A percentile compares a stretch with the other conserved stretches of the same genome.
These are phyloP conservation scores for Enteromius viviparus DNA, from an alignment of 2,797 vertebrate species.

Conservation along the genomic window DNA sequence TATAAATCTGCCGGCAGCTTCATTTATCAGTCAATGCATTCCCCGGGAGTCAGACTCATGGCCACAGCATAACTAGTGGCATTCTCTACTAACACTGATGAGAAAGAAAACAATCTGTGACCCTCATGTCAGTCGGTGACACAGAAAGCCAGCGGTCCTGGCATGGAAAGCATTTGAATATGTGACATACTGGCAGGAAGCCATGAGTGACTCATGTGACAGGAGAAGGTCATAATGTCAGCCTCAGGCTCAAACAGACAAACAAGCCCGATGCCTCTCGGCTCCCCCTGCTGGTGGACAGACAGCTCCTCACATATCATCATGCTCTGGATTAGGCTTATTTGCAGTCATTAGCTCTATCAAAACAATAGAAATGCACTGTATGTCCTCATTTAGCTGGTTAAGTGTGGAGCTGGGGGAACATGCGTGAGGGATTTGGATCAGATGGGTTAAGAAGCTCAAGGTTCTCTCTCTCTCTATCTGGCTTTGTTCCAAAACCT, in stretches of 20 bases:
- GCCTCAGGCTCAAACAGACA: conserved; percentile 33
- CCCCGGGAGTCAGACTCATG: not conserved
- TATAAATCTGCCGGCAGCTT: not conserved
- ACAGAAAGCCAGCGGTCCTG: conserved; percentile 45
- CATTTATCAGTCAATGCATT: not conserved
- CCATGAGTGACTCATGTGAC: conserved; percentile 66
- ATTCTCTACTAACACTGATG: not conserved
- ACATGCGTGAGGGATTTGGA: not conserved
- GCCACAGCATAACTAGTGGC: not conserved
- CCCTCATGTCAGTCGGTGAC: conserved; percentile 6
- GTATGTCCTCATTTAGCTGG: not conserved
- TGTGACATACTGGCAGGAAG: conserved; percentile 52
- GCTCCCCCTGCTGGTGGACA: conserved; percentile 42
- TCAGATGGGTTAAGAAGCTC: conserved; percentile 22
- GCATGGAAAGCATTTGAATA: conserved; percentile 40
- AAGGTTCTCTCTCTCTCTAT: not conserved
- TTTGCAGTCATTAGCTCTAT: conserved; percentile 44
- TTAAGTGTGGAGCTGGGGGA: not conserved
- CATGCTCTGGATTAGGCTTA: conserved; percentile 24
- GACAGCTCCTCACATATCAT: not conserved
- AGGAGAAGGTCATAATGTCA: conserved; percentile 62
- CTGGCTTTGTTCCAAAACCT: too few relatives aligned
- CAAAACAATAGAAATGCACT: not conserved
- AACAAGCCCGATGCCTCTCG: not conserved
- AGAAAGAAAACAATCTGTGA: too few relatives aligned